These are phyloP conservation scores for Pectinophora gossypiella DNA, from an alignment of 1,140 invertebrate species.

Conservation along the genomic window DNA sequence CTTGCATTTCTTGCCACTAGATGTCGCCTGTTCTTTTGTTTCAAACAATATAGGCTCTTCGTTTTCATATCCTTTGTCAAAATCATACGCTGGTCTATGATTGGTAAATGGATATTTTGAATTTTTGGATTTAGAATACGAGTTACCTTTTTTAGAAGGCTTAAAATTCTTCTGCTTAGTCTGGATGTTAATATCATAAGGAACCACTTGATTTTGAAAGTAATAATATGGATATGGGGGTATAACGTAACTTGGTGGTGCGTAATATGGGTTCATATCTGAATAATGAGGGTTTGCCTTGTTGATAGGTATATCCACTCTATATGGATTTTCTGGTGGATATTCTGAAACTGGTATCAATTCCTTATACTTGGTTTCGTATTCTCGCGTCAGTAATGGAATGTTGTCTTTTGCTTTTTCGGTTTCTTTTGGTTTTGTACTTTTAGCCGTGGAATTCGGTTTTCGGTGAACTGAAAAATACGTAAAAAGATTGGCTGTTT, in stretches of 20 bases:
- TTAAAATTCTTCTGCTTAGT: background rate
- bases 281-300: background rate
- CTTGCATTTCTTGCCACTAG: slow-evolving; percentile 34
- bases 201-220: background rate
- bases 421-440: background rate
- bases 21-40: slow-evolving; percentile 22
- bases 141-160: background rate
- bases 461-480: too few species aligned
- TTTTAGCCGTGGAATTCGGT: too few species aligned
- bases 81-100: background rate
- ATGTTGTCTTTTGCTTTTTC: background rate
- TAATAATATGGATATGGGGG: background rate
- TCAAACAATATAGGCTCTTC: slow-evolving; percentile 21
- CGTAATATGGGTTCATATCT: background rate
- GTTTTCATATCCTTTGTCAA: too few species aligned
- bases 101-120: slow-evolving; percentile 1
- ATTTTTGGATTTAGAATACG: slow-evolving; percentile 10
- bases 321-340: background rate
- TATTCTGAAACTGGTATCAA: background rate
- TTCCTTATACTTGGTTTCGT: background rate
- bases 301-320: background rate
- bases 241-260: background rate
- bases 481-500: slow-evolving; percentile 40
- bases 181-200: background rate
- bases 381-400: background rate